Evolutionary conservation across 2,797 vertebrate species (phyloP).

Genomic region (Fundulus diaphanus): DNA sequence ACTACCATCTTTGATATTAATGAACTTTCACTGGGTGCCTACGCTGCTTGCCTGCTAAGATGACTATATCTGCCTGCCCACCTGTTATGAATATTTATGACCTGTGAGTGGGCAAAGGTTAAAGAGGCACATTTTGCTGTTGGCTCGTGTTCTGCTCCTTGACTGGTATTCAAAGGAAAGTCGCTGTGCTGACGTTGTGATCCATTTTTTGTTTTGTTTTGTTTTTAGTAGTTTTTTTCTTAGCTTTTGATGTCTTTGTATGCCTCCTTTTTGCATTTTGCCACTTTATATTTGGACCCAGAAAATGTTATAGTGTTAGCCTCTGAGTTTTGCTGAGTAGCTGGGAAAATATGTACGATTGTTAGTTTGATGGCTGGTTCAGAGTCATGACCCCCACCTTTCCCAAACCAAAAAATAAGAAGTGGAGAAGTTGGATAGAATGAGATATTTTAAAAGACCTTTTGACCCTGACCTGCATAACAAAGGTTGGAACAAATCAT

Average conservation of each 20-base stretch:
- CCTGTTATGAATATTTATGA: slow-evolving; percentile 66
- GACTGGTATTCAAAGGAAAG: slow-evolving; percentile 33
- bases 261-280: not conserved
- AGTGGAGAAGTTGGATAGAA: slow-evolving; percentile 25
- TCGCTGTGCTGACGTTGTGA: slow-evolving; percentile 68
- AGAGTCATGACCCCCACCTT: slow-evolving; percentile 31
- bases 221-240: too few relatives aligned
- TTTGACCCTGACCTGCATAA: slow-evolving; percentile 38
- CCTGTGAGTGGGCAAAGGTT: slow-evolving; percentile 50
- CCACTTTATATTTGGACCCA: slow-evolving; percentile 2
- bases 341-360: slow-evolving; percentile 21
- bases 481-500: slow-evolving; percentile 26
- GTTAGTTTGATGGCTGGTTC: slow-evolving; percentile 40
- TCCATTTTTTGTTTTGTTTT: slow-evolving; percentile 10
- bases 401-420: slow-evolving; percentile 13
- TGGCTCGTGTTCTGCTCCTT: slow-evolving; percentile 21
- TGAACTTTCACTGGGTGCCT: slow-evolving; percentile 50
- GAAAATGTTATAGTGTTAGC: slow-evolving; percentile 23
- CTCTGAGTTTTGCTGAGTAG: slow-evolving; percentile 9
- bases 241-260: not conserved
- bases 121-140: slow-evolving; percentile 53
- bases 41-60: slow-evolving; percentile 43
- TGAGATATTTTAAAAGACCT: slow-evolving; percentile 37
- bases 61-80: slow-evolving; percentile 52
- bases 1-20: slow-evolving; percentile 64